Base-by-base conservation (phyloP, 2,888 invertebrate genomes). In the Torymus tubicola region DNA sequence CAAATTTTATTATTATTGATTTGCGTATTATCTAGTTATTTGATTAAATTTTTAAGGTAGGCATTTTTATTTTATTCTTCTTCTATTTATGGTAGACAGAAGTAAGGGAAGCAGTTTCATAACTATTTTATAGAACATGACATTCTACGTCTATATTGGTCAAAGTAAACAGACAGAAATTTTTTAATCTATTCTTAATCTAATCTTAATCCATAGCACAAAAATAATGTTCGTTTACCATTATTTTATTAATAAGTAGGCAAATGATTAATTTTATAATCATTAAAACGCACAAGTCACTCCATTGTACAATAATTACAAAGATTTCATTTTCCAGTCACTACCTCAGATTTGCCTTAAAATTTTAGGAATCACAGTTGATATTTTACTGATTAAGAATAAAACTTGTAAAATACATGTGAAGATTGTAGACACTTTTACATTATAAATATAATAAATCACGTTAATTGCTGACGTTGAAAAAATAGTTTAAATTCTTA, bases 221-320 rank as follows among this genome's bases (percentile, higher is more conserved):
- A 75, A 74, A 74, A 81, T 81, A 81, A 78, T 76, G 72, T 73
- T 67, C 50, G 12, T 72, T 75, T 50, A 65, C 18, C 72, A 76
- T 69, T 76, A 76, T 67, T 74, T 81, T 52, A 31, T 72, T 76
- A 72, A 78, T 68, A 76, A 72, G 68, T 76, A 81, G 60, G 67
- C 63, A 76, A 71, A 75, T 77, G 72, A 60, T 81, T 72, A 69
- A 79, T 76, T 75, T 53, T 78, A 74, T 58, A 76, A 61, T 78
- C 71, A 72, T 70, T 57, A 53, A 81, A 74, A 70, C 78, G 55
- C 79, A 76, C 71, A 80, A 65, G 78, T 65, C 74, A 82, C 60
- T 71, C 76, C 74, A 80, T 80, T 82, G 31, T 82, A 82, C 82
- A 82, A 80, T 82, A 82, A 82, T 82, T 82, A 82, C 80, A 82